Conservation (phyloP, 2,888 invertebrate genomes). For the Cryptocephalus moraei region DNA sequence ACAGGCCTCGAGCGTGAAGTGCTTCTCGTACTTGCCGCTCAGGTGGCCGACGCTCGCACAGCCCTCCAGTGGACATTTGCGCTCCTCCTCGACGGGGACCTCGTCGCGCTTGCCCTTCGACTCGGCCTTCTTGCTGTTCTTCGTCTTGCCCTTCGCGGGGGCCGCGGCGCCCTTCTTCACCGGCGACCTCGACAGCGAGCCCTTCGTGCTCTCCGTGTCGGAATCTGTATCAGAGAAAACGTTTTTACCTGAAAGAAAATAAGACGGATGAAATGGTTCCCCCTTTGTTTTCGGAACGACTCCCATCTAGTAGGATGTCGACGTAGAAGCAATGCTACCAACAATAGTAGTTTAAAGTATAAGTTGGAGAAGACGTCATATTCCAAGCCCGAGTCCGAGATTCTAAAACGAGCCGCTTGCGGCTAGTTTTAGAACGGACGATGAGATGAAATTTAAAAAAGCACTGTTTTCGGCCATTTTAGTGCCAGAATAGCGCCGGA, state of each 20-base stretch:
- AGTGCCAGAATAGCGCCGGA: too few species aligned
- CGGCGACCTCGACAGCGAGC: constrained; percentile 52
- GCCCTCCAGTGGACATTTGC: constrained; percentile 75
- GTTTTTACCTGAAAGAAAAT: constrained; percentile 32
- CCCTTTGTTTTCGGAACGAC: too few species aligned
- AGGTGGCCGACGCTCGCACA: constrained; percentile 86
- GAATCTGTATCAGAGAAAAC: constrained; percentile 56
- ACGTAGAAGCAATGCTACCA: too few species aligned
- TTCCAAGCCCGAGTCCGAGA: too few species aligned
- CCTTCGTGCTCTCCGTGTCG: constrained; percentile 46
- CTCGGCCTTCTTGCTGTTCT: constrained; percentile 34
- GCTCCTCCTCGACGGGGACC: constrained; percentile 44
- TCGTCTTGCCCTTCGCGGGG: constrained; percentile 41
- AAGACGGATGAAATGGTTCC: too few species aligned
- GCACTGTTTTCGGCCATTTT: too few species aligned
- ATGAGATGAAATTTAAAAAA: too few species aligned
- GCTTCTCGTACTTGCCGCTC: constrained; percentile 67
- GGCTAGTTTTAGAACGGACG: too few species aligned
- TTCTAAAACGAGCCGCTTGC: too few species aligned
- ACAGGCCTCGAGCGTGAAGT: constrained; percentile 86
- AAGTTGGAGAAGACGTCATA: too few species aligned
- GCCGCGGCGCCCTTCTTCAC: constrained; percentile 49
- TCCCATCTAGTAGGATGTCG: too few species aligned
- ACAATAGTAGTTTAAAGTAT: too few species aligned
- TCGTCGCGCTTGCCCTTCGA: constrained; percentile 27